Base-by-base conservation (phyloP, 2,888 invertebrate genomes). In the Ormia ochracea region DNA sequence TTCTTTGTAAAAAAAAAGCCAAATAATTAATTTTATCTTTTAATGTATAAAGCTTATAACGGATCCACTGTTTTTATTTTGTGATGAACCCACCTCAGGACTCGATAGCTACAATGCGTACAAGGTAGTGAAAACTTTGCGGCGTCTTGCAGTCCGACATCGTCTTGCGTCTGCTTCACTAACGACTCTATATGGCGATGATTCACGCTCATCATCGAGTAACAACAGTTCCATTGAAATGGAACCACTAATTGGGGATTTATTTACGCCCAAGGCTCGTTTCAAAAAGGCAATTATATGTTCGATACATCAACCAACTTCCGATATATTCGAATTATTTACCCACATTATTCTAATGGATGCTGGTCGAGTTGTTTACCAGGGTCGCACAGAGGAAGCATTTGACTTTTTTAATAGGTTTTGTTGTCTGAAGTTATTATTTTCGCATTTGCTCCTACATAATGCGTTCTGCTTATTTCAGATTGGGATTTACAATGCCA, bases 61-160 rank as follows among this genome's bases (percentile, higher is more conserved):
- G 65, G 96, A 98, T 87, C 98, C 98, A 0, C 93, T 94, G 3
- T 92, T 98, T 70, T 90, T 98, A 63, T 97, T 98, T 90, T 97
- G 97, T 88, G 98, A 98, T 86, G 98, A 98, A 87, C 97, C 97
- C 0, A 98, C 97, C 0, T 96, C 96, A 0, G 97, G 98, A 0
- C 89, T 98, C 65, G 98, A 98, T 89, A 96, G 96, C 83, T 97
- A 93, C 89, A 96, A 94, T 86, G 97, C 98, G 0, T 93, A 93
- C 81, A 93, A 93, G 14, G 95, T 98, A 0, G 93, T 96, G 9
- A 92, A 93, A 81, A 93, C 94, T 0, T 90, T 96, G 31, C 91
- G 92, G 43, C 91, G 91, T 82, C 91, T 95, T 33, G 89, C 88
- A 69, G 88, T 88, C 0, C 81, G 84, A 91, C 94, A 9, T 89